Base-by-base conservation (phyloP, 2,888 invertebrate species). In the Bombylius discolor region DNA sequence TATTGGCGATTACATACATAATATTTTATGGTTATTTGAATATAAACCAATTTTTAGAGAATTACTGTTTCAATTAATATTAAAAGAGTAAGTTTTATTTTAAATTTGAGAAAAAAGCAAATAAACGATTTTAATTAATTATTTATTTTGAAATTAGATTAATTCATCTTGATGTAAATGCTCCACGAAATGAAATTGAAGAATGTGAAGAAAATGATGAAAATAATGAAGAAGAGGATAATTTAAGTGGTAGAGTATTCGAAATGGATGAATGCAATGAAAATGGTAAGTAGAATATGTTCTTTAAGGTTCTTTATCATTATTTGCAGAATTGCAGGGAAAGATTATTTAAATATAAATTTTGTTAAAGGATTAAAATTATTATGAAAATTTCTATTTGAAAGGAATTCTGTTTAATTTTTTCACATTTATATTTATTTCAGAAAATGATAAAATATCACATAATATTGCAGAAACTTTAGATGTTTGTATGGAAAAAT, bases 1-100 rank as follows among this genome's bases (percentile, higher is more conserved):
- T 1, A 86, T 89, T 61, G 84, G 86, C 65, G 81, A 84, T 12
- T 95, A 87, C 70, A 70, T 90, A 23, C 81, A 85, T 66, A 91
- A 92, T 71, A 70, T 92, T 48, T 77, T 95, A 53, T 82, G 83
- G 78, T 78, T 92, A 62, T 75, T 84, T 58, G 80, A 83, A 48
- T 90, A 90, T 68, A 80, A 87, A 62, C 88, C 90, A 0, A 77
- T 80, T 0, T 76, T 89, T 53, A 78, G 82, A 52, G 79, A 81
- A 62, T 80, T 83, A 61, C 79, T 94, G 36, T 75, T 94, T 63
- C 79, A 82, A 60, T 76, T 90, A 56, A 80, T 93, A 65, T 76
- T 92, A 60, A 84, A 84, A 65, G 88, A 84, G 87, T 89, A 78
- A 77, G 78, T 71, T 32, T 55, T 47, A 48, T 49, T 36, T 52